A percentile compares a stretch with the other conserved stretches of the same genome.
phyloP scores from a whole-genome alignment of 1,140 invertebrate genomes.

The Fopius arisanus region DNA sequence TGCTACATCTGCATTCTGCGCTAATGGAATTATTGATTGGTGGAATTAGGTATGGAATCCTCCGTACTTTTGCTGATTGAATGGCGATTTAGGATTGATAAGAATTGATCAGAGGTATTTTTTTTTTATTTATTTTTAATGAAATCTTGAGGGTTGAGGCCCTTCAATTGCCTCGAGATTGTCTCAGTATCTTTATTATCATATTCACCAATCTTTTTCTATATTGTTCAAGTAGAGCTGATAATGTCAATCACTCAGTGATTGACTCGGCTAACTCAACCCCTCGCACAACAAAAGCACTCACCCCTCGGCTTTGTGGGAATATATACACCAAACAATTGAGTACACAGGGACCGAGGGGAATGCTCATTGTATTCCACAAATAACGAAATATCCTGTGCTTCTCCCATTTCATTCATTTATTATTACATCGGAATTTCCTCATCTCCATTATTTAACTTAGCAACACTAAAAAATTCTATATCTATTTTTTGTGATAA shows the following conservation, averaged over 20 bases:
- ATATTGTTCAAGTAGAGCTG: constrained; percentile 13
- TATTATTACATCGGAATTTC: neutral
- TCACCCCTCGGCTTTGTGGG: constrained; percentile 14
- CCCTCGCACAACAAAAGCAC: neutral
- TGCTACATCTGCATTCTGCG: neutral
- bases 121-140: neutral
- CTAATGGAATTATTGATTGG: neutral
- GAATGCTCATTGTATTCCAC: constrained; percentile 14
- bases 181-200: constrained; percentile 15
- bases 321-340: constrained; percentile 24
- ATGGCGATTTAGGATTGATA: neutral
- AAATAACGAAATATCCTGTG: constrained; percentile 23
- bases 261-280: constrained; percentile 27
- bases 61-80: neutral
- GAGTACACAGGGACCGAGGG: neutral
- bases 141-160: neutral
- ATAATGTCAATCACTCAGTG: constrained; percentile 30
- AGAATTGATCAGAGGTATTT: neutral
- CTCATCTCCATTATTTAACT: too few species aligned
- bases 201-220: constrained; percentile 21
- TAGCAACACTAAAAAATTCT: too few species aligned
- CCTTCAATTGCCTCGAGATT: constrained; percentile 19
- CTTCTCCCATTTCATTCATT: neutral
- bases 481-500: too few species aligned
- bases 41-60: neutral